Base-by-base conservation (phyloP, 1,140 invertebrate species). In the Asobara japonica region DNA sequence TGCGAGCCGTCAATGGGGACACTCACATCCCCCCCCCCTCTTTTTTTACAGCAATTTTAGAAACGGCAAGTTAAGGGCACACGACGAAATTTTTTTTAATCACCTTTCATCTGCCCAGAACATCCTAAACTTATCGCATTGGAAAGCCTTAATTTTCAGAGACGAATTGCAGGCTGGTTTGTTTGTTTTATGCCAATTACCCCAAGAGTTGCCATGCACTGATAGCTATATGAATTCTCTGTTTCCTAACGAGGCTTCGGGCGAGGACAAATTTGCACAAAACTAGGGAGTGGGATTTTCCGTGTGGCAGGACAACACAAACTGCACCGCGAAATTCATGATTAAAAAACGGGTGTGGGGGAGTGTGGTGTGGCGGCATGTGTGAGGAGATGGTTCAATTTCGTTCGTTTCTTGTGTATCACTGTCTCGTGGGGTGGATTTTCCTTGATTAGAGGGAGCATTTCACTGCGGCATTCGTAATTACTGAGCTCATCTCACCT, bases 301-400 rank as follows among this genome's bases (percentile, higher is more conserved):
- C 7, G 3, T 51, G 41, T 51, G 38, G 0, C 11, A 18, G 67
- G 25, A 51, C 6, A 31, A 31, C 18, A 60, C 16, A 51, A 56
- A 25, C 1, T 11, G 22, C 20, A 25, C 13, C 8, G 51, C n/a
- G 51, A 56, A 56, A 56, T 25, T 56, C 51, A 27, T 56, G 51
- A 56, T 56, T 56, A 56, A 56, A 56, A 56, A 56, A 22, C 18
- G n/a, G 41, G 18, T 2, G n/a, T 5, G 18, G 5, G 5, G 13
- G 41, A 16, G 41, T 16, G 41, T 3, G 18, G n/a, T 45, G 41
- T 18, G 41, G 5, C 31, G 4, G 10, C 29, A 33, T 11, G 18
- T 38, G 61, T 62, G 25, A 33, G 27, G n/a, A 71, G 69, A 71
- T 61, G 65, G 69, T 65, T 71, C 69, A 71, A 71, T 71, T 71